Conservation (phyloP, 2,888 invertebrate genomes). For the Uloborus plumipes region DNA sequence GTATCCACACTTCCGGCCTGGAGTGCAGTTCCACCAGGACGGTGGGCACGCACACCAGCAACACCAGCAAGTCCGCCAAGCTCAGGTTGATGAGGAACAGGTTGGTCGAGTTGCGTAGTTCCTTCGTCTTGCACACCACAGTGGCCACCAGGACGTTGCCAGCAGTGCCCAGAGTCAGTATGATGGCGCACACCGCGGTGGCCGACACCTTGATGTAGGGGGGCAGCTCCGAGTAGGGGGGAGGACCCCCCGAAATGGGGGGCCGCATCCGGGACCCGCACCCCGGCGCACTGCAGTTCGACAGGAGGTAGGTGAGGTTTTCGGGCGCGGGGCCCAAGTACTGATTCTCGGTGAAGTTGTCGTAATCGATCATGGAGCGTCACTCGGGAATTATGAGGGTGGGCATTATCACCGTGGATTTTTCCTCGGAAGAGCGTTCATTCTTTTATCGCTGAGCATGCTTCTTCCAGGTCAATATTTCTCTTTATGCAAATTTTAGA, state of each 20-base stretch:
- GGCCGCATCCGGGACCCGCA: constrained; percentile 12
- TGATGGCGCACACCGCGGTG: constrained; percentile 87
- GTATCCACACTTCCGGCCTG: constrained; percentile 90
- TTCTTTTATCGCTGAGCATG: too few relatives aligned
- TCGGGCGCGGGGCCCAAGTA: constrained; percentile 39
- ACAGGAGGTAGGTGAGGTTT: constrained; percentile 29
- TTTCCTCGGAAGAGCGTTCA: too few relatives aligned
- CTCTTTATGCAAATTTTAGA: too few relatives aligned
- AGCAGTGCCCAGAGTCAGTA: constrained; percentile 90
- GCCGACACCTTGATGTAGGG: constrained; percentile 89
- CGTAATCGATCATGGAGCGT: constrained; percentile 44
- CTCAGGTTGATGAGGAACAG: constrained; percentile 94
- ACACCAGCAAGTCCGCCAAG: constrained; percentile 90
- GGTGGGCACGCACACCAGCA: constrained; percentile 92
- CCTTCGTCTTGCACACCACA: constrained; percentile 91
- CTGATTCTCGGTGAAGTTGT: constrained; percentile 20
- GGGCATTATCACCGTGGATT: too few relatives aligned
- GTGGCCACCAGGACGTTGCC: constrained; percentile 95
- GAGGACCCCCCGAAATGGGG: neutral
- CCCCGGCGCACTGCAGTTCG: constrained; percentile 23
- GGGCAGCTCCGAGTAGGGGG: constrained; percentile 76
- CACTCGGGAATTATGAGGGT: too few relatives aligned
- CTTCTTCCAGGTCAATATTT: too few relatives aligned
- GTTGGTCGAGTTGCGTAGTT: constrained; percentile 95
- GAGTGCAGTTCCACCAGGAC: constrained; percentile 94